Evolutionary conservation across 2,797 vertebrate genomes (phyloP).

Genomic region (Bradypodion ventrale): DNA sequence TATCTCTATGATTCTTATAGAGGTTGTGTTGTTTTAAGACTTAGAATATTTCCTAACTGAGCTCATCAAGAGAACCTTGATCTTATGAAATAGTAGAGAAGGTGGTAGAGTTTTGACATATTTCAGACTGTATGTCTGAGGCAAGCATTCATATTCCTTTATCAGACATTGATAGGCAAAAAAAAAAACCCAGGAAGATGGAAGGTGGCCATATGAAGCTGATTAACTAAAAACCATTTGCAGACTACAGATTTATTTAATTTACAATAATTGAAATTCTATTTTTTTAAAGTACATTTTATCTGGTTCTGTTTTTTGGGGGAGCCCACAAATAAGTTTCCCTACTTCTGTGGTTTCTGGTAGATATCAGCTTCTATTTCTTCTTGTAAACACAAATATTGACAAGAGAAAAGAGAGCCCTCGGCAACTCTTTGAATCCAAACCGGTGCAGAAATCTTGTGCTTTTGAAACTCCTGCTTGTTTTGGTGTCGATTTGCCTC

Average conservation of each 20-base stretch:
- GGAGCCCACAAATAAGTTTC: too few relatives aligned
- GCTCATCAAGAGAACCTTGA: slow-evolving; percentile 37
- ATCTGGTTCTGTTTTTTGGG: not conserved
- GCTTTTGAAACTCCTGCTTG: not conserved
- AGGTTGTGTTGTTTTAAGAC: slow-evolving; percentile 19
- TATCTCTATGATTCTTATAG: not conserved
- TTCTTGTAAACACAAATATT: not conserved
- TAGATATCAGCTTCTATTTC: not conserved
- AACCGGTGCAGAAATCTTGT: not conserved
- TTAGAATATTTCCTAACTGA: slow-evolving; percentile 38
- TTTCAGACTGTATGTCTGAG: slow-evolving; percentile 8
- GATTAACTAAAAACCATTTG: not conserved
- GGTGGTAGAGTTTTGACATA: not conserved
- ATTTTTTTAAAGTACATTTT: not conserved
- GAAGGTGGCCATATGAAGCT: not conserved
- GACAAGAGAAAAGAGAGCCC: not conserved
- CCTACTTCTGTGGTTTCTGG: not conserved
- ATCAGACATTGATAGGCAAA: not conserved
- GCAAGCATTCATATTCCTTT: not conserved
- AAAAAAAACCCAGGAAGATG: too few relatives aligned
- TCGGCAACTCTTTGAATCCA: not conserved
- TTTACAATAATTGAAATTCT: not conserved
- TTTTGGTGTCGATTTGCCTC: not conserved
- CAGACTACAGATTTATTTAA: not conserved
- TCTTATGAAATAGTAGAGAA: slow-evolving; percentile 25